These are phyloP conservation scores for Drosophila nr. medialis DNA, from an alignment of 2,888 invertebrate genomes.

Conservation along the genomic window DNA sequence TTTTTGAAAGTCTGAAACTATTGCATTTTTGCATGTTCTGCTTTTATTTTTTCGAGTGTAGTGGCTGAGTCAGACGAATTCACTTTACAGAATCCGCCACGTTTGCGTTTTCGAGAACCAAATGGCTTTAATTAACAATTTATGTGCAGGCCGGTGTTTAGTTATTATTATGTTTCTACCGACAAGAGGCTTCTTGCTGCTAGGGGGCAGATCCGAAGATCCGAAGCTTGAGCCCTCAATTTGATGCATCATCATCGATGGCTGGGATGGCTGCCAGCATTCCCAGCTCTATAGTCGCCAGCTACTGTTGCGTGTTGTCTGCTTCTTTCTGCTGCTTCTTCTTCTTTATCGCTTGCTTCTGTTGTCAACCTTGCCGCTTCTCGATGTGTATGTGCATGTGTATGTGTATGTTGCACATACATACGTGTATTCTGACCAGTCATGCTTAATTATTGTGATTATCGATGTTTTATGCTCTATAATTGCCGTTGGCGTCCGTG, in stretches of 20 bases:
- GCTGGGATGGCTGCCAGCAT: constrained; percentile 31
- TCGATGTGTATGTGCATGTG: not conserved
- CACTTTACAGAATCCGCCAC: constrained; percentile 22
- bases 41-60: not conserved
- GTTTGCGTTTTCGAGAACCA: constrained; percentile 29
- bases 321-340: constrained; percentile 1
- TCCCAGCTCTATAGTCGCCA: constrained; percentile 38
- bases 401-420: constrained; percentile 4
- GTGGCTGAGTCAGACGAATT: constrained; percentile 8
- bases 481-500: constrained; percentile 75
- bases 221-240: constrained; percentile 31
- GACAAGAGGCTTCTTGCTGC: constrained; percentile 1
- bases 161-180: constrained; percentile 35
- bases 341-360: not conserved
- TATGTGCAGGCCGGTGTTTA: constrained; percentile 55
- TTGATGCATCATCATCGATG: constrained; percentile 58
- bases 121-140: constrained; percentile 78
- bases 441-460: constrained; percentile 81
- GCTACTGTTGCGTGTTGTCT: constrained; percentile 35
- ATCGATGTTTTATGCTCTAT: constrained; percentile 82
- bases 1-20: no score
- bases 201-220: constrained; percentile 7
- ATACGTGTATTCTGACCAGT: constrained; percentile 68
- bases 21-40: not conserved
- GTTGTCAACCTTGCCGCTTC: constrained; percentile 58